Evolutionary conservation across 2,797 vertebrate genomes (phyloP), one percentile per base, ranked within the genome.

Genomic region (Bradypodion ventrale): DNA sequence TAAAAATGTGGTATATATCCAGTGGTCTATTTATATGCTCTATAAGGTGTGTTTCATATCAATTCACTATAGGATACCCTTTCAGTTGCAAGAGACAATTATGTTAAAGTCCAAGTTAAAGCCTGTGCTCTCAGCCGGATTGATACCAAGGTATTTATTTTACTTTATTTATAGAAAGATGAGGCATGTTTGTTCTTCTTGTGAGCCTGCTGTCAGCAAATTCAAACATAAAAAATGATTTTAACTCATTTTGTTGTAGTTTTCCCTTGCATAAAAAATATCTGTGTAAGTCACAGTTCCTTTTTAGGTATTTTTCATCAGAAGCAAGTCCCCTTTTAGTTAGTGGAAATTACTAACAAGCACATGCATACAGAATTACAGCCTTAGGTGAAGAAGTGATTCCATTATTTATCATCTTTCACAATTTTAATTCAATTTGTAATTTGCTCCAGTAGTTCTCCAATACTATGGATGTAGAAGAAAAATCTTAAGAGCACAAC

Each of bases 41-140:
- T 70, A 15, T 84, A 52, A 69, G 42, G 4, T 16, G 79, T 46
- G 5, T 23, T 84, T 66, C 0, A 0, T 21, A 23, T 83, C 23
- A 35, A 72, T 94, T 89, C 91, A 32, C 91, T 91, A 88, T 94
- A 99, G 98, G 96, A 94, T 91, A 94, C 93, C 73, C 92, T 96
- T 52, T 94, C 96, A 83, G 62, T 90, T 75, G 76, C 95, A 56
- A 90, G 94, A 23, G 96, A 95, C 72, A 96, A 98, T 83, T 94
- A 97, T 46, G 97, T 99, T 93, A 97, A 97, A 91, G 94, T 99
- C 86, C 97, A 98, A 93, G 97, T 99, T 27, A 98, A 98, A 94
- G 97, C 97, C 16, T 99, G 98, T 96, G 98, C 97, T 32, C 96
- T 99, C 37, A 98, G 97, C 94, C 93, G 95, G 2, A 91, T 99